These are phyloP conservation scores for Tenthredo scrophulariae DNA, from an alignment of 2,888 invertebrate genomes.

Conservation along the genomic window DNA sequence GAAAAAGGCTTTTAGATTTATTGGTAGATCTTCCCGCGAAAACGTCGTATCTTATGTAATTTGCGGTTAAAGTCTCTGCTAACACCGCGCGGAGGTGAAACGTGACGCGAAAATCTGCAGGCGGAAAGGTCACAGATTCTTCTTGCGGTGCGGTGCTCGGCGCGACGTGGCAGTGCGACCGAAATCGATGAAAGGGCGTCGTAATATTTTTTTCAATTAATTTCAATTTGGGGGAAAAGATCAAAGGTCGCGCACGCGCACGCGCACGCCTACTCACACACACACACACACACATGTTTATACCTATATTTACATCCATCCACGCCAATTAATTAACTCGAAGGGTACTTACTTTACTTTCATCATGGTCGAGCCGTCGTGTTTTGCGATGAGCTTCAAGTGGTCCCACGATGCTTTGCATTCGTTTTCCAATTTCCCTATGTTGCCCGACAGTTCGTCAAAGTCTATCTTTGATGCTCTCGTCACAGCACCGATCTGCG, in stretches of 20 bases:
- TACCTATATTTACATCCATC: background rate
- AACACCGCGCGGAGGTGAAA: conserved; percentile 16
- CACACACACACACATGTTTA: background rate
- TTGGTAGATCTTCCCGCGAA: conserved; percentile 58
- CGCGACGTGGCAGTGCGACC: background rate
- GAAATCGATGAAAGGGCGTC: background rate
- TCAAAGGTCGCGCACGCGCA: background rate
- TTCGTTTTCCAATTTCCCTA: conserved; percentile 94
- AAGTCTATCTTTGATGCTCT: conserved; percentile 97
- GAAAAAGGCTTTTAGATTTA: conserved; percentile 67
- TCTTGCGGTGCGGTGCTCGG: background rate
- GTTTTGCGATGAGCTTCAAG: conserved; percentile 95
- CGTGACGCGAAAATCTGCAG: conserved; percentile 18
- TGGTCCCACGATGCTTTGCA: conserved; percentile 99
- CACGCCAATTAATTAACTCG: conserved; percentile 38
- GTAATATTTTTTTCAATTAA: conserved; percentile 2
- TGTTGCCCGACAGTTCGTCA: conserved; percentile 92
- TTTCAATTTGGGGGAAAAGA: background rate
- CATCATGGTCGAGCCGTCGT: conserved; percentile 93
- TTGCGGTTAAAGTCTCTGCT: conserved; percentile 45
- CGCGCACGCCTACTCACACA: background rate
- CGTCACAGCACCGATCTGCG: conserved; percentile 91
- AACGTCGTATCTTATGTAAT: conserved; percentile 49
- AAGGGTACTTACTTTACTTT: conserved; percentile 87
- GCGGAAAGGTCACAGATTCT: conserved; percentile 11